Conservation (phyloP, 2,888 invertebrate genomes). For the Ectobius pallidus region DNA sequence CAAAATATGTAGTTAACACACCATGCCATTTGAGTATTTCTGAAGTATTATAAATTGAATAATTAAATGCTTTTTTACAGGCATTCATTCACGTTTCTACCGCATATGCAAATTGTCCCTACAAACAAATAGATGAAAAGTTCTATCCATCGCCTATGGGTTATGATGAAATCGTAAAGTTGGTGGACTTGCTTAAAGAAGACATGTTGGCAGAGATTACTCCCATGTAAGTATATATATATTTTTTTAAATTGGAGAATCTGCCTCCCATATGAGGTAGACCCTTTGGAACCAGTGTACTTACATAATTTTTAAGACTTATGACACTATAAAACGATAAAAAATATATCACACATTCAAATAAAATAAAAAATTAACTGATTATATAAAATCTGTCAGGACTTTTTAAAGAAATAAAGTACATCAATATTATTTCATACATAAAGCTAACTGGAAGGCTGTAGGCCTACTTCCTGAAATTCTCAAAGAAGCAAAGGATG, state of each 20-base stretch:
- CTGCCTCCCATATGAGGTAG: too few species aligned
- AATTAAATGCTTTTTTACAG: slow-evolving; percentile 60
- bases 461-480: too few species aligned
- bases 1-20: too few species aligned
- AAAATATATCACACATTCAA: not conserved
- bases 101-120: slow-evolving; percentile 78
- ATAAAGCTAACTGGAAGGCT: too few species aligned
- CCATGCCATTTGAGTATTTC: too few species aligned
- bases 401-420: not conserved
- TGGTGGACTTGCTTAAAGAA: not conserved
- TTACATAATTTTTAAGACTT: not conserved
- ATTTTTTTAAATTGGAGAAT: too few species aligned
- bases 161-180: not conserved
- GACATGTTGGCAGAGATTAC: slow-evolving; percentile 3
- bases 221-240: slow-evolving; percentile 1
- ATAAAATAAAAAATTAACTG: not conserved
- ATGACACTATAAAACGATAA: not conserved
- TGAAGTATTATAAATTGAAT: too few species aligned
- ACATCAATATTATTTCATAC: too few species aligned
- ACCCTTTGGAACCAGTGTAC: too few species aligned
- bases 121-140: slow-evolving; percentile 66
- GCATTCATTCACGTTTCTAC: slow-evolving; percentile 79
- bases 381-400: not conserved
- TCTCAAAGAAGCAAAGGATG: too few species aligned
- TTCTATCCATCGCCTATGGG: slow-evolving; percentile 59